Percentiles rank a stretch among this genome's conserved stretches.
Evolutionary conservation across 2,113 vertebrate species (phyloP).

Genomic region (Coryphaenoides rupestris): DNA sequence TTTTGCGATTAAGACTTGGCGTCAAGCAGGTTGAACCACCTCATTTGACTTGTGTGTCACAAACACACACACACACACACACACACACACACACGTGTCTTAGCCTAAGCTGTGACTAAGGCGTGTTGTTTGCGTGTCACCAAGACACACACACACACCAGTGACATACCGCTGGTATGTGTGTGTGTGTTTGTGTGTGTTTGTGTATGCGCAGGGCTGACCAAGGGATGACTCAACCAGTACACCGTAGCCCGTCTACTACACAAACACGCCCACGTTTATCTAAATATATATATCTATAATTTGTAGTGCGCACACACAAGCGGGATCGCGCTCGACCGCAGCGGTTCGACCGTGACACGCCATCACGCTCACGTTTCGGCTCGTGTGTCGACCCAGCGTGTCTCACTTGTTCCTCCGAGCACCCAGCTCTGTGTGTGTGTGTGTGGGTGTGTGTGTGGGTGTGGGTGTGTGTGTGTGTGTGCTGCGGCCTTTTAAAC

Average conservation of each 20-base stretch:
- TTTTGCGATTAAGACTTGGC: too few relatives aligned
- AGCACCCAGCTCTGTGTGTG: too few relatives aligned
- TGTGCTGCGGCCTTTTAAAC: conserved; percentile 22
- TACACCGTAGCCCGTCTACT: neutral
- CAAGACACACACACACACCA: neutral
- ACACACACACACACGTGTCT: conserved; percentile 17
- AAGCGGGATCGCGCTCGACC: neutral
- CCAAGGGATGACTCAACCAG: neutral
- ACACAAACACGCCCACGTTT: neutral
- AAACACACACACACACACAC: neutral
- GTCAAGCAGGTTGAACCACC: too few relatives aligned
- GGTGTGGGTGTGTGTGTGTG: too few relatives aligned
- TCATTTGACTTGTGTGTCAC: too few relatives aligned
- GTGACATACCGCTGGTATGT: too few relatives aligned
- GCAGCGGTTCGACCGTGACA: conserved; percentile 16
- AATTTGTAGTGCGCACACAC: conserved; percentile 1
- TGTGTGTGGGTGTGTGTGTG: too few relatives aligned
- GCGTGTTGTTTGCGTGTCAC: too few relatives aligned
- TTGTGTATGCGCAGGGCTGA: too few relatives aligned
- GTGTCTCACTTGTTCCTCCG: conserved; percentile 6
- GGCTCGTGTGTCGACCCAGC: conserved; percentile 20
- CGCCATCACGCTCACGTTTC: conserved; percentile 6
- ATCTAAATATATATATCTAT: too few relatives aligned
- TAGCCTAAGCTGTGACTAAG: too few relatives aligned
- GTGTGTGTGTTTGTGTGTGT: too few relatives aligned